Conservation (phyloP, 2,113 vertebrate genomes). For the Epinephelus cyanopodus region DNA sequence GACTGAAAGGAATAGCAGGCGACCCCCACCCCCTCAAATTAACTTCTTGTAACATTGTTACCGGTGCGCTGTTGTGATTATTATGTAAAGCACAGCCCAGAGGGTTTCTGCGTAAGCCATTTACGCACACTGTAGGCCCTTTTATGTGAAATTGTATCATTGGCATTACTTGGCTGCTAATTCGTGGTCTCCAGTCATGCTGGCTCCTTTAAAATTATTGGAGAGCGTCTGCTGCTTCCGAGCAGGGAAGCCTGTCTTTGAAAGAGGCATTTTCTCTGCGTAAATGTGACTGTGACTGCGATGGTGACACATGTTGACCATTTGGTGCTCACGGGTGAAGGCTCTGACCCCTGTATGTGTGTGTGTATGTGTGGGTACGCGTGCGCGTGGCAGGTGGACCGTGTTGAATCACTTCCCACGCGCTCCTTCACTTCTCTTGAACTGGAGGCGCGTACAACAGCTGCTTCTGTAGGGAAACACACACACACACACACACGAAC, state of each 20-base stretch:
- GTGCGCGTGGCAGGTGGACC: constrained; percentile 81
- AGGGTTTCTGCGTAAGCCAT: constrained; percentile 34
- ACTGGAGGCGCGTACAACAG: constrained; percentile 69
- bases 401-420: constrained; percentile 79
- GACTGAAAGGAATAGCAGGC: constrained; percentile 31
- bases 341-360: constrained; percentile 41
- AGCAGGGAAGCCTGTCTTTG: not conserved
- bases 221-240: constrained; percentile 26
- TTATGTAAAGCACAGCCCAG: constrained; percentile 45
- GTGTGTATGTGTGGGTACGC: not conserved
- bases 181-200: constrained; percentile 52
- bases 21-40: constrained; percentile 52
- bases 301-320: constrained; percentile 69
- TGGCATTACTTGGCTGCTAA: constrained; percentile 39
- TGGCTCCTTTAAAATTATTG: constrained; percentile 53
- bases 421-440: constrained; percentile 75
- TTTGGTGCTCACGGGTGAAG: constrained; percentile 67
- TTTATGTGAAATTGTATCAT: constrained; percentile 48
- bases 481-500: constrained; percentile 33
- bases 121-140: constrained; percentile 25
- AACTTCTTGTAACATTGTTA: constrained; percentile 70
- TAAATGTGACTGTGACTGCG: constrained; percentile 21
- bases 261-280: constrained; percentile 9
- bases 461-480: constrained; percentile 62
- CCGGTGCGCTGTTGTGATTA: constrained; percentile 53